Percentiles rank a stretch among this genome's conserved stretches.
Conservation (phyloP, 1,140 invertebrate genomes). For the Papilio polyxenes region DNA sequence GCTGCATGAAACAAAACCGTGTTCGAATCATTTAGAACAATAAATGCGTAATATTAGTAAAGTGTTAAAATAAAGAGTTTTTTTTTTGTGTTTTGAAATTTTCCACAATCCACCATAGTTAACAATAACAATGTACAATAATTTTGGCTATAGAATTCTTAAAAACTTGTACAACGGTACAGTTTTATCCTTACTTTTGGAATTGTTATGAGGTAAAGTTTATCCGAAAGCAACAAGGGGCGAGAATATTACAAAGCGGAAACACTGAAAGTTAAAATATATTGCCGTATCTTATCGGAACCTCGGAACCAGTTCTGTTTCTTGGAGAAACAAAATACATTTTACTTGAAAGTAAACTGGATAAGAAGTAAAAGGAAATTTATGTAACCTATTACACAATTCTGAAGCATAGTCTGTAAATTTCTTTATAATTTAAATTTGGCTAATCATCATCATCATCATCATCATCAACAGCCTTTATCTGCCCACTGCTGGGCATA, state of each 20-base stretch:
- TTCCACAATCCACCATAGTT: background rate
- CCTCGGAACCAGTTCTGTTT: background rate
- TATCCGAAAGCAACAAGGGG: slow-evolving; percentile 24
- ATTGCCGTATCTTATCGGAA: slow-evolving; percentile 30
- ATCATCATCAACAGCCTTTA: too few relatives aligned
- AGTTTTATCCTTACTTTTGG: slow-evolving; percentile 34
- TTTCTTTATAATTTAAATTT: too few relatives aligned
- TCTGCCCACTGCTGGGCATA: too few relatives aligned
- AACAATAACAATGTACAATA: slow-evolving; percentile 4
- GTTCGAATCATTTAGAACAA: background rate
- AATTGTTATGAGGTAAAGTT: slow-evolving; percentile 36
- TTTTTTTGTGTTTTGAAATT: background rate
- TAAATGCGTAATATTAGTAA: background rate
- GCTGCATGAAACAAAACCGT: background rate
- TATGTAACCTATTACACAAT: too few relatives aligned
- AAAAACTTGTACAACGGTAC: slow-evolving; percentile 15
- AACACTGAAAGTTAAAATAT: slow-evolving; percentile 35
- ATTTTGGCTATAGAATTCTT: background rate
- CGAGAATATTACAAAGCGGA: slow-evolving; percentile 31
- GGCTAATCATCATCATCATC: too few relatives aligned
- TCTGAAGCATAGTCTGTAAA: too few relatives aligned
- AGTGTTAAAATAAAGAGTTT: background rate
- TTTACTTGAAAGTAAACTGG: background rate
- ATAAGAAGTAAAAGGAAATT: too few relatives aligned
- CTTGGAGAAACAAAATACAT: slow-evolving; percentile 10